Base-by-base conservation (phyloP, 1,140 invertebrate genomes). In the Spodoptera frugiperda region DNA sequence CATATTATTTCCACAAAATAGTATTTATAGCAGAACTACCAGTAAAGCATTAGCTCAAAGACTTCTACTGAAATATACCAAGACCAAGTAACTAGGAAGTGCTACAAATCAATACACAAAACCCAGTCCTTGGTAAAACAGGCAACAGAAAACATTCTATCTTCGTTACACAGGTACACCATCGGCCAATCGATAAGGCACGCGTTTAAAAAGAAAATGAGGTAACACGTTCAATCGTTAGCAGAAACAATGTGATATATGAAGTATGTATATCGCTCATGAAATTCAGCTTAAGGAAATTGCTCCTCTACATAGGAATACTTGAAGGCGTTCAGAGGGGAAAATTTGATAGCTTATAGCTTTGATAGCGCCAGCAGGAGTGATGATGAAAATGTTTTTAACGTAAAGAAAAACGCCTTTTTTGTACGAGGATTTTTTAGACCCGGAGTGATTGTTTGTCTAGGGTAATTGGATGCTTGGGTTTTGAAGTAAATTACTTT, bases 231-330 rank as follows among this genome's bases (percentile, higher is more conserved):
- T 81, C 76, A 81, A 72, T 80, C 78, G 82, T 87, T 86, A 87
- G 78, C 78, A 78, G 77, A 85, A 86, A 91, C 87, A 91, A 88
- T 84, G 85, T 87, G 89, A 87, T 83, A 89, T 85, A 81, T 84
- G 86, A 84, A 89, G 86, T 79, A 82, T 39, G 76, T 90, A 90
- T 87, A 91, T 87, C 82, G 89, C 84, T 93, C 89, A 89, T 93
- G 88, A 92, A 93, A 91, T 87, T 91, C 80, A 87, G 84, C 86
- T 92, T 90, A 89, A 85, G 88, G 84, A 91, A 91, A 93, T 93
- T 93, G 91, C 90, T 84, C 86, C 82, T 85, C 80, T 77, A 84
- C 79, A 78, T 77, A 89, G 83, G 83, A 89, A 87, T 81, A 83
- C 83, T 85, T 83, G 83, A 86, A 86, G 78, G 78, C 81, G 83